A percentile compares a stretch with the other conserved stretches of the same genome.
Evolutionary conservation across 2,113 vertebrate species (phyloP).

Genomic region (Lycaon pictus): DNA sequence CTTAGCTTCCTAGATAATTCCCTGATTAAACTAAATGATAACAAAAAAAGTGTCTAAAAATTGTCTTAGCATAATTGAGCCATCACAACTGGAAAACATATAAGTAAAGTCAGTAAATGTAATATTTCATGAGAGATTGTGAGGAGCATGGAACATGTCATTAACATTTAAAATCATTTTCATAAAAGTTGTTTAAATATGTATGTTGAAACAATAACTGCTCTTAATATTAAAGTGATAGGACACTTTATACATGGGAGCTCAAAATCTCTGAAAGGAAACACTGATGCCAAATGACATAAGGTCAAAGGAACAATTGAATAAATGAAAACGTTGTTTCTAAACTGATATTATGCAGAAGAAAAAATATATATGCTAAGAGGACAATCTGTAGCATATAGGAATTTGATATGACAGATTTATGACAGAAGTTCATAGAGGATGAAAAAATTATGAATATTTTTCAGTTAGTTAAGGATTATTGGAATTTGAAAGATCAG

Average conservation of each 20-base stretch:
- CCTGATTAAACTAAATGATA: not conserved
- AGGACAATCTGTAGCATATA: not conserved
- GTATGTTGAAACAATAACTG: not conserved
- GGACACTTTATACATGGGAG: not conserved
- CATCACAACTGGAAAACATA: not conserved
- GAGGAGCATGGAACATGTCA: not conserved
- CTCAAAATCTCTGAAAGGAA: not conserved
- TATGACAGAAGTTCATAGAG: not conserved
- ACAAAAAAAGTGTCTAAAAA: not conserved
- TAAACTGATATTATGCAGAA: not conserved
- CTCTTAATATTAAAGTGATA: not conserved
- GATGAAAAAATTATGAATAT: not conserved
- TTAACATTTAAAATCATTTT: not conserved
- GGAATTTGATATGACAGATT: not conserved
- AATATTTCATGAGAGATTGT: not conserved
- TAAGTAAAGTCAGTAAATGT: not conserved
- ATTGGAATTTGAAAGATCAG: not conserved
- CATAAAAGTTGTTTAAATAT: constrained; percentile 1
- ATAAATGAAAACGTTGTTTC: not conserved
- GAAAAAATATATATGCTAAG: not conserved
- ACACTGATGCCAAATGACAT: not conserved
- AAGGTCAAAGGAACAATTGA: not conserved
- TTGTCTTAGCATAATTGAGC: not conserved
- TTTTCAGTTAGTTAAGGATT: not conserved
- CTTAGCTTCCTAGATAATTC: not conserved